These are phyloP conservation scores for Pachypanchax playfairii DNA, from an alignment of 2,113 vertebrate species.

Conservation along the genomic window DNA sequence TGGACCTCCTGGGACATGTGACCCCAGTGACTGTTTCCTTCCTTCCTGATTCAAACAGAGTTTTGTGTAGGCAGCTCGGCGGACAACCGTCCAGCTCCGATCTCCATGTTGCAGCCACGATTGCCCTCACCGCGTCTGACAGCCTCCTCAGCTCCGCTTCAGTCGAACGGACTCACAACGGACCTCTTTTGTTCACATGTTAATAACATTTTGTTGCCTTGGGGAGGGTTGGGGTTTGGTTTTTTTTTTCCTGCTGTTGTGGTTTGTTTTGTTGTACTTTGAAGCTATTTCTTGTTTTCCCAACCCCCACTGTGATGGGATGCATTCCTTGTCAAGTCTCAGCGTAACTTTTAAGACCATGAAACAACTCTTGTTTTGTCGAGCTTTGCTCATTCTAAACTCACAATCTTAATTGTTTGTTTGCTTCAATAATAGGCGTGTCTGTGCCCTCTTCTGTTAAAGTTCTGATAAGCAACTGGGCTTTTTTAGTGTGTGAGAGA, in stretches of 20 bases:
- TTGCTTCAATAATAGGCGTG: slow-evolving; percentile 59
- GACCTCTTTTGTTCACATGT: slow-evolving; percentile 51
- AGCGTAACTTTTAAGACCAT: slow-evolving; percentile 60
- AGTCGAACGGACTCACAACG: slow-evolving; percentile 39
- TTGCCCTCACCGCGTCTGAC: slow-evolving; percentile 16
- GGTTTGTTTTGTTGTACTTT: slow-evolving; percentile 56
- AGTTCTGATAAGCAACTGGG: slow-evolving; percentile 58
- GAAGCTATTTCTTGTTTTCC: slow-evolving; percentile 52
- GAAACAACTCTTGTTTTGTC: slow-evolving; percentile 64
- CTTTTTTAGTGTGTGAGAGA: slow-evolving; percentile 36
- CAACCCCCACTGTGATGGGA: slow-evolving; percentile 70
- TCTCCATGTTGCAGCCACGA: no score
- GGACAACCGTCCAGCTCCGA: slow-evolving; percentile 24
- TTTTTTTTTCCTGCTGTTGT: slow-evolving; percentile 28
- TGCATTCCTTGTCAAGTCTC: slow-evolving; percentile 74
- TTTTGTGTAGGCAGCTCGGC: slow-evolving; percentile 55
- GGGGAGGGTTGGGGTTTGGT: neutral
- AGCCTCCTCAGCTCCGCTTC: slow-evolving; percentile 22
- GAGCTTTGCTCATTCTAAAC: slow-evolving; percentile 49
- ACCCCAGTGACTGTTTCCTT: slow-evolving; percentile 85
- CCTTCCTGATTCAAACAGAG: slow-evolving; percentile 69
- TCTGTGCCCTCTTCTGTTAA: slow-evolving; percentile 62
- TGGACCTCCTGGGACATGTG: slow-evolving; percentile 86
- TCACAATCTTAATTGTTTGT: slow-evolving; percentile 60
- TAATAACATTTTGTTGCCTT: slow-evolving; percentile 38